Percentiles rank a stretch among this genome's conserved stretches.
Conservation (phyloP, 2,797 vertebrate genomes). For the Karalla daura region DNA sequence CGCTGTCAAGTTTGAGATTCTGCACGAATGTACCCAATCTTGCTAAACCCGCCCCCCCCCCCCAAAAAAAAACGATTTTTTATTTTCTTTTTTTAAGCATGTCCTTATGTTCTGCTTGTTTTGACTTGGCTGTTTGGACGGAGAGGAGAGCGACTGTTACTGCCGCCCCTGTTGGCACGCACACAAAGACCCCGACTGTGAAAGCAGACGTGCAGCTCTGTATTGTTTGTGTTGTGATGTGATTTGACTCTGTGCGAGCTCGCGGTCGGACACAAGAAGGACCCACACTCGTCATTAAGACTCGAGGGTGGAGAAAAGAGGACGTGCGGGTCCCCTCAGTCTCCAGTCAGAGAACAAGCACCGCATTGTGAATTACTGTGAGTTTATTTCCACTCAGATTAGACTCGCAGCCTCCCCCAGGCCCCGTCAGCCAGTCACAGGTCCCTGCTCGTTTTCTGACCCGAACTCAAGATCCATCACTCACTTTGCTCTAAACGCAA, state of each 20-base stretch:
- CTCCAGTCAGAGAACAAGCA: not conserved
- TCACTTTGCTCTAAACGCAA: conserved; percentile 15
- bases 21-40: conserved; percentile 20
- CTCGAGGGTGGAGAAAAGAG: not conserved
- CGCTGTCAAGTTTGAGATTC: conserved; percentile 5
- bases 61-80: conserved; percentile 13
- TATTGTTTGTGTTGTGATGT: conserved; percentile 13
- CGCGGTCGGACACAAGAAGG: conserved; percentile 3
- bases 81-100: conserved; percentile 15
- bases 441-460: not conserved
- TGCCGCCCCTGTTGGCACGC: too few relatives aligned
- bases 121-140: conserved; percentile 17
- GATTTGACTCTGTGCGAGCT: conserved; percentile 44
- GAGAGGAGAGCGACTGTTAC: conserved; percentile 8
- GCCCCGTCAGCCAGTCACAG: conserved; percentile 3
- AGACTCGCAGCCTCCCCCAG: conserved; percentile 2
- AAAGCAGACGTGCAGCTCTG: conserved; percentile 1
- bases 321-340: not conserved
- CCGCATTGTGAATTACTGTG: not conserved
- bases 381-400: not conserved
- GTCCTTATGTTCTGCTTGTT: conserved; percentile 11
- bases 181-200: not conserved
- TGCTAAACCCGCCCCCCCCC: conserved; percentile 5
- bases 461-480: not conserved
- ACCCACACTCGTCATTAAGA: not conserved